phyloP scores from a whole-genome alignment of 2,888 invertebrate genomes.

The Athripsodes cinereus region DNA sequence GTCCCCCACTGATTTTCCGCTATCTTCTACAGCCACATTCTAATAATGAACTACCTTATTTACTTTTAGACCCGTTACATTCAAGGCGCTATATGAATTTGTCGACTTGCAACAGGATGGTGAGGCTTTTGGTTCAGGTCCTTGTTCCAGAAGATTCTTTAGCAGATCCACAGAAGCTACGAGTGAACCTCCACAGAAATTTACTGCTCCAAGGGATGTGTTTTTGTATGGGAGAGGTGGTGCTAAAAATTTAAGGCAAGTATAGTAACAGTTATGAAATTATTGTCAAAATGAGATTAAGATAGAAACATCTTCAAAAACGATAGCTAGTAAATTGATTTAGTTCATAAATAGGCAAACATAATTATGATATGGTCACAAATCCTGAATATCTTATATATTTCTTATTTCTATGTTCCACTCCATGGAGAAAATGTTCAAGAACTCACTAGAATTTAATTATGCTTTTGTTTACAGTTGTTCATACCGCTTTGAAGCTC shows the following conservation, averaged over 20 bases:
- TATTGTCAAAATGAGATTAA: too few relatives aligned
- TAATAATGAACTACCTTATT: not conserved
- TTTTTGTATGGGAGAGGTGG: constrained; percentile 85
- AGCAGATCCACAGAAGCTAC: constrained; percentile 54
- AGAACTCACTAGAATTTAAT: too few relatives aligned
- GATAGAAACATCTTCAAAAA: too few relatives aligned
- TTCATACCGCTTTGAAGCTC: constrained; percentile 81
- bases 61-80: constrained; percentile 67
- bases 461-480: constrained; percentile 61
- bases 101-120: constrained; percentile 84
- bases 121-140: constrained; percentile 65
- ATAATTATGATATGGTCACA: too few relatives aligned
- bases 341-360: too few relatives aligned
- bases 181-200: constrained; percentile 64
- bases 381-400: too few relatives aligned
- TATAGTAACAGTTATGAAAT: too few relatives aligned
- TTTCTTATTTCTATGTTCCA: too few relatives aligned
- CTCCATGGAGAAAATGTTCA: too few relatives aligned
- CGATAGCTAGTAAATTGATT: too few relatives aligned
- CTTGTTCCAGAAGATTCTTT: constrained; percentile 72
- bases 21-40: too few relatives aligned
- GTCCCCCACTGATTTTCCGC: too few relatives aligned
- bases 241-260: constrained; percentile 70
- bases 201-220: constrained; percentile 75
- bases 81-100: constrained; percentile 82